Evolutionary conservation across 92 coral and sea anemone species (phyloP), one percentile per base, ranked within the genome.

Genomic region (Siderastrea siderea): DNA sequence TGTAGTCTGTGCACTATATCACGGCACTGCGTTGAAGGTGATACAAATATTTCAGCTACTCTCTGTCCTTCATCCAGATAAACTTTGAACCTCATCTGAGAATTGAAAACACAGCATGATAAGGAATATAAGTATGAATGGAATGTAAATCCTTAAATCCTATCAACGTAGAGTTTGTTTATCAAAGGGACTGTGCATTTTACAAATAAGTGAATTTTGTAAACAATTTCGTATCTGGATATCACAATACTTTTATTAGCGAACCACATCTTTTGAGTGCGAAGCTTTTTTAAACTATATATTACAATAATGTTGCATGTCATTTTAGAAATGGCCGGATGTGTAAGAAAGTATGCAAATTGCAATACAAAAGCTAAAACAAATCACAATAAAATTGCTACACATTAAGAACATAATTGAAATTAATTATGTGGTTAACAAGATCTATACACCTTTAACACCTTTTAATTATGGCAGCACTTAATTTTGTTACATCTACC

Each of bases 1-100:
- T 91, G 96, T n/a, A 95, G 87, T 81, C 98, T 88, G 47, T 74
- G 93, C 16, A 95, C 96, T 64, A 95, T 94, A 79, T 93, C 96
- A 79, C 85, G 60, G 78, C 98, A 92, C 84, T 95, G 91, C 69
- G 98, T 95, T 71, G 93, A 74, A 57, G 88, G 81, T 4, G 96
- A 82, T 12, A 95, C 95, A 76, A 95, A 92, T 78, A 95, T 90
- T 83, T 95, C 98, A 0, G 98, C 92, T 46, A 75, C 89, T 45
- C 87, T 69, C 62, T 79, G 94, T 79, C 92, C 91, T 68, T 95
- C 93, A 69, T 89, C 93, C 62, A 91, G 88, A 80, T 95, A 87
- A 68, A 95, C 94, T 63, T 85, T 95, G 43, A 95, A 73, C 88
- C 94, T 95, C 81, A 95, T 83, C 98, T 95, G 82, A 45, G 49